Conservation (phyloP, 1,140 invertebrate genomes). For the Akabosia matsudoensis region DNA sequence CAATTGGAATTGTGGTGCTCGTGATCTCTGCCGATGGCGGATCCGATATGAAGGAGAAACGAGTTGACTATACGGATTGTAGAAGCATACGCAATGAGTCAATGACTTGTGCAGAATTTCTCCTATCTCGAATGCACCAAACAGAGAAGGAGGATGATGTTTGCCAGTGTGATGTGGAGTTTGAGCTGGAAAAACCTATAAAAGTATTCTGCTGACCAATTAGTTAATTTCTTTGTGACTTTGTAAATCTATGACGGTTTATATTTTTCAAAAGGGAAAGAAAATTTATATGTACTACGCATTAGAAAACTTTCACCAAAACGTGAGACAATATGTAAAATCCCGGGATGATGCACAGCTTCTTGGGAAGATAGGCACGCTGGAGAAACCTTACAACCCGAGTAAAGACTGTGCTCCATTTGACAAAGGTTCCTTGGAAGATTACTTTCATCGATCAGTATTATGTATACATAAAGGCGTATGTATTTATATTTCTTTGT, state of each 20-base stretch:
- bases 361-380: conserved; percentile 66
- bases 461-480: no score
- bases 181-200: conserved; percentile 58
- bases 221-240: not conserved
- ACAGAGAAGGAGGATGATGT: not conserved
- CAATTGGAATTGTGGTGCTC: conserved; percentile 80
- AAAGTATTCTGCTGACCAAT: conserved; percentile 21
- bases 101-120: conserved; percentile 55
- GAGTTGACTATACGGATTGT: not conserved
- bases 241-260: conserved; percentile 40
- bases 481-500: not conserved
- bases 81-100: not conserved
- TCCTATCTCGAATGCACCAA: conserved; percentile 33
- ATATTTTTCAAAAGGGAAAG: conserved; percentile 71
- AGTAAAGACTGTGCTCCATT: conserved; percentile 78
- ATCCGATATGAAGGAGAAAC: not conserved
- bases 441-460: no score
- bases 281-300: conserved; percentile 95
- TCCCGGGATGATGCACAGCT: conserved; percentile 94
- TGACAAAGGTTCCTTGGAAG: conserved; percentile 55
- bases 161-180: conserved; percentile 68
- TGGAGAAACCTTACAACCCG: conserved; percentile 50
- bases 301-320: conserved; percentile 96
- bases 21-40: not conserved
- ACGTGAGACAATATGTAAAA: conserved; percentile 96